Evolutionary conservation across 35 echinoderm and acorn worm genomes (phyloP).

Genomic region (Amphiura filiformis): DNA sequence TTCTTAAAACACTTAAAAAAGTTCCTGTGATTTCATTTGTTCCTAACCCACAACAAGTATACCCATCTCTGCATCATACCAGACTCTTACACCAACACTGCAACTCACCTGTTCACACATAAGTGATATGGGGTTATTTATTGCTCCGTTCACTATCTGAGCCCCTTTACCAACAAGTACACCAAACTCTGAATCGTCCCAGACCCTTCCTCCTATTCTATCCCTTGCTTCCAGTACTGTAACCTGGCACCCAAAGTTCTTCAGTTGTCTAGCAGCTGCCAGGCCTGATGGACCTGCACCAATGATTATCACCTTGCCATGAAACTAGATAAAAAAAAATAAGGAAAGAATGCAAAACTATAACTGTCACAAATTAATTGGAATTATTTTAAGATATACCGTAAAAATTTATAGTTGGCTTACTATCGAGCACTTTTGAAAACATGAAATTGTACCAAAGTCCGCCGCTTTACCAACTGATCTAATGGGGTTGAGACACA

Average conservation of each 20-base stretch:
- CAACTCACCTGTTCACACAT: constrained; percentile 95
- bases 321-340: neutral
- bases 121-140: constrained; percentile 94
- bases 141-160: constrained; percentile 92
- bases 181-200: constrained; percentile 68
- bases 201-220: constrained; percentile 85
- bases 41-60: neutral
- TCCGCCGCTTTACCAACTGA: no score
- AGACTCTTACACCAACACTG: constrained; percentile 80
- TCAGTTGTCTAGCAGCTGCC: constrained; percentile 78
- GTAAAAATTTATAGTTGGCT: neutral
- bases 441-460: no score
- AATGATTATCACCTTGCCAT: constrained; percentile 67
- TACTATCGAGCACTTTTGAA: no score
- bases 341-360: neutral
- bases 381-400: no score
- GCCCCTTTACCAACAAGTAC: constrained; percentile 77
- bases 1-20: no score
- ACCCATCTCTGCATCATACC: constrained; percentile 59
- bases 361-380: no score
- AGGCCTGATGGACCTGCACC: constrained; percentile 87
- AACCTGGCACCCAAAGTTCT: constrained; percentile 65
- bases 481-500: no score
- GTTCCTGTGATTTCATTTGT: no score
- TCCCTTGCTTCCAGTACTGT: constrained; percentile 80